Base-by-base conservation (phyloP, 2,888 invertebrate genomes). In the Pocota personata region DNA sequence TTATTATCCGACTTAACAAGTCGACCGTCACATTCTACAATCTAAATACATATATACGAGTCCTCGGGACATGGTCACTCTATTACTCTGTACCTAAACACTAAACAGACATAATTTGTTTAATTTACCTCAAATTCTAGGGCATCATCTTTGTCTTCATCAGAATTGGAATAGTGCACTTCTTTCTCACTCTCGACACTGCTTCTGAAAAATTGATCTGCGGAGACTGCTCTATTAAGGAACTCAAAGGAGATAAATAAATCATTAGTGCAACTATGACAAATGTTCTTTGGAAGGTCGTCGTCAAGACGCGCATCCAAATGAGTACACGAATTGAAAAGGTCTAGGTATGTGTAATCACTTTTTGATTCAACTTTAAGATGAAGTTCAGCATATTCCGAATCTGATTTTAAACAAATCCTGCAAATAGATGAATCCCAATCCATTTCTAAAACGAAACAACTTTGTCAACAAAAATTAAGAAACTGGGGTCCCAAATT, bases 241-340 rank as follows among this genome's bases (percentile, higher is more conserved):
- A 87, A 87, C 12, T 77, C 62, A 37, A 77, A 87, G 0, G 57
- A 21, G 0, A 6, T 52, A 12, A 72, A 43, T 6, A 87, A 62
- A 3, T 87, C 79, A 14, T 48, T 57, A 12, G 76, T 55, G 43
- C 87, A 87, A 6, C 12, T 6, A 10, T 67, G 27, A 30, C 87
- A 87, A 40, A 87, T 57, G 19, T 30, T 66, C 19, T 84, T 60
- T 12, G 87, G 87, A 8, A 84, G 66, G 1, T 72, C 16, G 6
- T 87, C 87, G 2, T 52, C 50, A 2, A 66, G 30, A 1, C 16
- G 27, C 0, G 79, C 87, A 16, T 58, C 55, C 27, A 87, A 50
- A 16, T 24, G 7, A 0, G 87, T 87, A 19, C 84, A 87, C 0
- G 72, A 32, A 37, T 84, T 87, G 0, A 84, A 87, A n/a, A 87